Evolutionary conservation across 2,888 invertebrate species (phyloP), one percentile per base, ranked within the genome.

Genomic region (Thereva nobilitata): DNA sequence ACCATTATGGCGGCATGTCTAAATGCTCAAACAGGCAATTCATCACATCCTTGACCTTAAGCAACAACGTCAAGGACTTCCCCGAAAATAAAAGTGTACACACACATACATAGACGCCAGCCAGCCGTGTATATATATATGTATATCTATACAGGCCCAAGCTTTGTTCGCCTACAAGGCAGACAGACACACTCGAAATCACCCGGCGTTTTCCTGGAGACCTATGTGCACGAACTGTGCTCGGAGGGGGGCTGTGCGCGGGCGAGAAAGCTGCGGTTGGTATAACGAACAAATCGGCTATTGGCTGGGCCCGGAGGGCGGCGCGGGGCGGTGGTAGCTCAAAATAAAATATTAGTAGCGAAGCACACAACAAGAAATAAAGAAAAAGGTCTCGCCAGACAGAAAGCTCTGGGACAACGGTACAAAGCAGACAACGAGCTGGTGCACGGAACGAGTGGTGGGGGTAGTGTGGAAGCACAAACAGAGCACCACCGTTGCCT

Each of bases 31-130:
- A 66, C 69, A 66, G 68, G 69, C 69, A 66, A 61, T 67, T 70
- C 70, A 68, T 70, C 70, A 71, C 71, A 72, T 71, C 72, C 73
- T 72, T 73, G 73, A 73, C 72, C 73, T 73, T 73, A 71, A 69
- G 68, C 70, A 71, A 71, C 67, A 53, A 59, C 64, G 64, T 68
- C 73, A 72, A 72, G 72, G 71, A 73, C 71, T 70, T 69, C 69
- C 70, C 61, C 10, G 67, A 67, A 67, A 57, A 63, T 68, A 68
- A 68, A 68, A 55, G 67, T 65, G n/a, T 45, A 6, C 68, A 68
- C 71, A 47, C 4, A 49, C 12, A 9, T 47, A 10, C 9, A 5
- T 10, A 35, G 9, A 42, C 12, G 38, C 50, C 56, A 38, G 7
- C 35, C 10, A 6, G 35, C 9, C 50, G 4, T 4, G 9, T 10